Evolutionary conservation across 2,113 vertebrate genomes (phyloP), one percentile per base, ranked within the genome.

Genomic region (Gnathonemus echidnorhynchus): DNA sequence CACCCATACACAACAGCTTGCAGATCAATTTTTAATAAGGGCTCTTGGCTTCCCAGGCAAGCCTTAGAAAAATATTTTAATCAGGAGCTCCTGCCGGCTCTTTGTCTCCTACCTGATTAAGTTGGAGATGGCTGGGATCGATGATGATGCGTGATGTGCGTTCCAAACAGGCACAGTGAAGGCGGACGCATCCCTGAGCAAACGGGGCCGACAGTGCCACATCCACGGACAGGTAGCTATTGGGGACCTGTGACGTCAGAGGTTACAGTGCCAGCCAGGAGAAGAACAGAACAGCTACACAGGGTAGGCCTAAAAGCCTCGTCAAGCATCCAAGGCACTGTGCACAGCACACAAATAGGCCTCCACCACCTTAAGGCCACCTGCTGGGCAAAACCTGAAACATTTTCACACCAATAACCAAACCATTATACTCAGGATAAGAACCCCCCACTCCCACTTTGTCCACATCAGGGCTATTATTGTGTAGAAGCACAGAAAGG

Each of bases 1-100:
- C 95, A 93, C 94, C 91, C 91, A 95, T 92, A 94, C 94, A 95
- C 92, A 94, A 94, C 96, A 96, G 95, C 95, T 96, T 94, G 95
- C 91, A 93, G 95, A 96, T 96, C 93, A 95, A 96, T 96, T 95
- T 96, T 96, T 96, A 96, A 96, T 96, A 95, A 95, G 94, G 94
- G 92, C 92, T 93, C 92, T 89, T 92, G 93, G 93, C 94, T 95
- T 94, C 94, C 91, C 93, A 94, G 93, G 93, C 93, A 92, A 91
- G 86, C 80, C 90, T 88, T 91, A 90, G 93, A 93, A 92, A 90
- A 95, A 94, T 95, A 94, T 95, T 95, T 93, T 94, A 95, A 95
- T 95, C 94, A 95, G 90, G 83, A 90, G 93, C 91, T 94, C 94
- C 92, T 93, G 92, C 94, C 92, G 91, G 45, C 91, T 91, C 90